Conservation (phyloP, 2,113 vertebrate species). For the Eptesicus fuscus region DNA sequence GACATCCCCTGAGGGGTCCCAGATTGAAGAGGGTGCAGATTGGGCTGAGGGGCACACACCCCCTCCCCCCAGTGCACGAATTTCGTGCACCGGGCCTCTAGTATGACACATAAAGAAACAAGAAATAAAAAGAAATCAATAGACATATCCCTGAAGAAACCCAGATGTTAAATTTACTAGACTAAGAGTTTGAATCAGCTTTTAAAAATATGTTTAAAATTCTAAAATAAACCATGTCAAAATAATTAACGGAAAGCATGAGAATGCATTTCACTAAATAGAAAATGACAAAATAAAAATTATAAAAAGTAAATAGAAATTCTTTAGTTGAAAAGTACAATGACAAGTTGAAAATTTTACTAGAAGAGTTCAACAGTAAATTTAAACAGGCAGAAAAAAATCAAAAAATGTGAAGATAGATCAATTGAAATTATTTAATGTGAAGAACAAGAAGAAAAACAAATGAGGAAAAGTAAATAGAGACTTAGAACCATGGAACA, state of each 20-base stretch:
- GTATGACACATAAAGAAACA: not conserved
- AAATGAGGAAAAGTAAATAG: not conserved
- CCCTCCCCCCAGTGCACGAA: too few species aligned
- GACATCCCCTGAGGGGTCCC: too few species aligned
- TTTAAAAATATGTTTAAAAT: not conserved
- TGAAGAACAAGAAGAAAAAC: not conserved
- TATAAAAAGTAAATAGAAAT: not conserved
- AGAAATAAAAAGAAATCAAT: not conserved
- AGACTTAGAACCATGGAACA: not conserved
- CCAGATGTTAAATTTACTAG: not conserved
- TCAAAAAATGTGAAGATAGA: not conserved
- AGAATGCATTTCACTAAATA: not conserved
- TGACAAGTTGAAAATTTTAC: not conserved
- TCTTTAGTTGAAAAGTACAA: not conserved
- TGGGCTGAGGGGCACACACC: too few species aligned
- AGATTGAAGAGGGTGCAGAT: too few species aligned
- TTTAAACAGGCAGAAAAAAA: not conserved
- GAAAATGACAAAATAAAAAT: not conserved
- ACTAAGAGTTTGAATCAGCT: not conserved
- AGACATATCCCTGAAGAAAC: not conserved
- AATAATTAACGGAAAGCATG: not conserved
- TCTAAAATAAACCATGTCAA: not conserved
- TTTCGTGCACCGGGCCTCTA: too few species aligned
- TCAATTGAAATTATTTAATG: not conserved
- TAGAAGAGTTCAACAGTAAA: not conserved